Evolutionary conservation across 2,888 invertebrate species (phyloP), one percentile per base, ranked within the genome.

Genomic region (Actias luna): DNA sequence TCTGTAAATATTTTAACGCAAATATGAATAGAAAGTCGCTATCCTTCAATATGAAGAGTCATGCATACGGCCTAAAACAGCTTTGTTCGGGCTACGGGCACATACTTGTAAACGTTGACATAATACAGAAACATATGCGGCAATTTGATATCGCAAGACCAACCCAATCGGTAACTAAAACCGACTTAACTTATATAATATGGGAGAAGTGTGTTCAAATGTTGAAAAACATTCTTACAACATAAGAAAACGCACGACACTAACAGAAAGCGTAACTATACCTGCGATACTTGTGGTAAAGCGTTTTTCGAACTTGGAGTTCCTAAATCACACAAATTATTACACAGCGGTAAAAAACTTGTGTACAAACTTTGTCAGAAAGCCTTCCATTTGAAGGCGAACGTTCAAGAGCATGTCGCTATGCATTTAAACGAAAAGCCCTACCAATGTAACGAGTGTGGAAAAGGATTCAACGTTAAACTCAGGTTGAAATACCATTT

Each of bases 401-500:
- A 39, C 14, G 22, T 62, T 16, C 16, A 42, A 16, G 36, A 39
- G 12, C 62, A 62, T 31, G 36, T 42, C 7, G 39, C 29, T 22
- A 62, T 29, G 12, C 62, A 62, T 57, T 42, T 39, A n/a, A 39
- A 55, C 12, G 36, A 36, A 8, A 33, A 39, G 25, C 46, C 33
- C 14, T 63, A 57, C 22, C 64, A 58, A 25, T 58, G 64, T 29
- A 58, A 63, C 42, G 18, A 59, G 16, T 65, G 65, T 33, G 57
- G 63, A 4, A 59, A 67, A 55, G 57, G 35, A 16, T 59, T 68
- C 39, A 31, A 31, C n/a, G 39, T 42, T 12, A 63, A 63, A 42
- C 31, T 52, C 10, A 95, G 29, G n/a, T 22, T 62, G 7, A 58
- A 58, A 42, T 36, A 39, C 10, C 62, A 62, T 42, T 22, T 57